Percentiles rank a stretch among this genome's conserved stretches.
Conservation (phyloP, 2,797 vertebrate genomes). For the Phrynocephalus vlangalii region DNA sequence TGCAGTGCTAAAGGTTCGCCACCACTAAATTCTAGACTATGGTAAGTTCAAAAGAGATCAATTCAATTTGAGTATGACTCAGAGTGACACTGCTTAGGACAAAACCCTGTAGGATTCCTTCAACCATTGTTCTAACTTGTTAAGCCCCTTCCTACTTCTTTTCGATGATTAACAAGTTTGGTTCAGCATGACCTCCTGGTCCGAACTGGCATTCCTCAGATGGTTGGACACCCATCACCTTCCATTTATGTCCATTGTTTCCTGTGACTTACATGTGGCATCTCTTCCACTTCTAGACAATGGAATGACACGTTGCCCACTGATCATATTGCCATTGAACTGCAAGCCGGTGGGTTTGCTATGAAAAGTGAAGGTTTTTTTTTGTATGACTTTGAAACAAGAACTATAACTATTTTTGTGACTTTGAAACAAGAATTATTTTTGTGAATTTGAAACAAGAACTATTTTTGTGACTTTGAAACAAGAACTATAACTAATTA, state of each 20-base stretch:
- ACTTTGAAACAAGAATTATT: neutral
- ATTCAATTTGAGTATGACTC: slow-evolving; percentile 20
- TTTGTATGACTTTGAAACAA: neutral
- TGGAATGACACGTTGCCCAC: neutral
- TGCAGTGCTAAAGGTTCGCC: too few species aligned
- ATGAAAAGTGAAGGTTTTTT: neutral
- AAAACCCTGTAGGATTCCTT: neutral
- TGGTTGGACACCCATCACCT: neutral
- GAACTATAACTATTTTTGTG: neutral
- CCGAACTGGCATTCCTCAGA: neutral
- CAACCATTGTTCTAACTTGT: neutral
- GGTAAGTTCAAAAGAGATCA: slow-evolving; percentile 16
- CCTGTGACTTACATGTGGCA: neutral
- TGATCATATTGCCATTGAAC: neutral
- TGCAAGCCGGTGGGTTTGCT: neutral
- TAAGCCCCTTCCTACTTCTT: neutral
- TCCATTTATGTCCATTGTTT: neutral
- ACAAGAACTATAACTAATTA: neutral
- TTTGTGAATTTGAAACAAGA: neutral
- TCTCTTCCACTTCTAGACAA: neutral
- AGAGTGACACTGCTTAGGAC: neutral
- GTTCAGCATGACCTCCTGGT: slow-evolving; percentile 7
- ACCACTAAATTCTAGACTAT: neutral
- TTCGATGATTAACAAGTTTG: neutral
- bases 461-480: neutral